Evolutionary conservation across 2,797 vertebrate genomes (phyloP).

Genomic region (Triplophysa yarkandensis): DNA sequence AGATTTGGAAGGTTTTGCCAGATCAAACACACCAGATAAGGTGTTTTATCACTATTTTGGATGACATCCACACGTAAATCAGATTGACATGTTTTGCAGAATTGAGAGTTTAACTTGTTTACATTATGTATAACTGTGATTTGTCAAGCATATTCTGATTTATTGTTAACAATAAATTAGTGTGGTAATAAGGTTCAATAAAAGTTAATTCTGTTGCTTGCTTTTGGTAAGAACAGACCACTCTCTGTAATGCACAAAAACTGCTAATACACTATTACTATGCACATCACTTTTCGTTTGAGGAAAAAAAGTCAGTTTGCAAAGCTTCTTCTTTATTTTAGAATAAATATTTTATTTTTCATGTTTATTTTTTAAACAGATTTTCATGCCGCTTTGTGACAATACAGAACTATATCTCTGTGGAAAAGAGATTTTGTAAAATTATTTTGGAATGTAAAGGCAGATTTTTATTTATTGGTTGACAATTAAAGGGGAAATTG

Average conservation of each 20-base stretch:
- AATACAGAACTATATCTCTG: not conserved
- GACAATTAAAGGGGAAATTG: not conserved
- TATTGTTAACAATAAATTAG: not conserved
- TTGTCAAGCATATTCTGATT: not conserved
- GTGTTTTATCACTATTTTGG: conserved; percentile 12
- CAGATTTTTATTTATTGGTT: not conserved
- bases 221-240: not conserved
- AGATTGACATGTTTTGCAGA: not conserved
- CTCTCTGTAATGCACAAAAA: conserved; percentile 7
- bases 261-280: not conserved
- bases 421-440: not conserved
- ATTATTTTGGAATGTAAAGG: conserved; percentile 14
- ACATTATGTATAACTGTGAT: conserved; percentile 28
- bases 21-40: conserved; percentile 66
- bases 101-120: not conserved
- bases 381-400: not conserved
- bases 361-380: not conserved
- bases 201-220: not conserved
- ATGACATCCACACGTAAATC: not conserved
- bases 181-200: not conserved
- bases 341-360: too few species aligned
- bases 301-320: not conserved
- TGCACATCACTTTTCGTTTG: too few species aligned
- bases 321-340: not conserved
- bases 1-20: conserved; percentile 59